These are phyloP conservation scores for Propithecus perrieri DNA, from an alignment of 2,797 vertebrate species.

Conservation along the genomic window DNA sequence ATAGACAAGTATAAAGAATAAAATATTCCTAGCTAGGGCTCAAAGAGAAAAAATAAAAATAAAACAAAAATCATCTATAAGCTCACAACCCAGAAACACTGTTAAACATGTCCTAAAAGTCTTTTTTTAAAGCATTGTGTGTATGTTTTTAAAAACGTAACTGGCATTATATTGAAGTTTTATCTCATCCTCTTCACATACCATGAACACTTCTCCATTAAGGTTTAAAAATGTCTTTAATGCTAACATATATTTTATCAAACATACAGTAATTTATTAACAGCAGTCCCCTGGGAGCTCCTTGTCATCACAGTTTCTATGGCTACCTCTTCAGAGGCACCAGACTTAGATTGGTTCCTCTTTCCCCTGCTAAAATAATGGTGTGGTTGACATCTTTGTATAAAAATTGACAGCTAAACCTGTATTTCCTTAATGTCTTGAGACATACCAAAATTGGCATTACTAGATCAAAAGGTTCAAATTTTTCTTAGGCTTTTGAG, in stretches of 20 bases:
- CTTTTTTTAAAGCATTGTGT: not conserved
- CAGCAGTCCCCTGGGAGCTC: not conserved
- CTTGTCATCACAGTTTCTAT: not conserved
- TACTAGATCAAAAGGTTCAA: slow-evolving; percentile 11
- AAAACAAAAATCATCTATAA: not conserved
- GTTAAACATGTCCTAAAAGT: not conserved
- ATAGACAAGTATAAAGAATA: not conserved
- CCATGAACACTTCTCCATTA: not conserved
- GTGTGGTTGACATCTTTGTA: not conserved
- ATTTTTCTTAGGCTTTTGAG: not conserved
- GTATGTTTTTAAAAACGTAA: not conserved
- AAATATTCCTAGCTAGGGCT: not conserved
- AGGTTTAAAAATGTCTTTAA: not conserved
- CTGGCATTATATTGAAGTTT: not conserved
- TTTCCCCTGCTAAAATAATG: not conserved
- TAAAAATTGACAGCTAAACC: slow-evolving; percentile 16
- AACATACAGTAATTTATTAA: not conserved
- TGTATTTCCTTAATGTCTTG: slow-evolving; percentile 15
- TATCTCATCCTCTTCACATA: slow-evolving; percentile 6
- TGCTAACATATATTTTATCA: not conserved
- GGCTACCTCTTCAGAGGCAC: not conserved
- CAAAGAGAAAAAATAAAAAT: not conserved
- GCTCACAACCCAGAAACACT: not conserved
- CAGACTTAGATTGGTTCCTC: not conserved
- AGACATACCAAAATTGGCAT: not conserved